Evolutionary conservation across 2,888 invertebrate species (phyloP), one percentile per base, ranked within the genome.

Genomic region (Parnassius apollo): DNA sequence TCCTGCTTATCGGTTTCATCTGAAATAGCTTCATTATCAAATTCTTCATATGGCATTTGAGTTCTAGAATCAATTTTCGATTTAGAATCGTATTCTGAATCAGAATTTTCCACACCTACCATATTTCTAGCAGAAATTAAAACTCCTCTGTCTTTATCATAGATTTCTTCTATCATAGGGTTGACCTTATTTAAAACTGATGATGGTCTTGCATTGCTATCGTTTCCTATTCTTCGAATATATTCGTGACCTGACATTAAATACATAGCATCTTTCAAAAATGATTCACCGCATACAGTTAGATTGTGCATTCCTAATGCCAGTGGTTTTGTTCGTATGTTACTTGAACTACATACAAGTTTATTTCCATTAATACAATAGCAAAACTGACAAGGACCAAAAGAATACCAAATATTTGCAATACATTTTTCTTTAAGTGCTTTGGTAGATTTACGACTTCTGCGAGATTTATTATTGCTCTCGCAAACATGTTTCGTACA

Each of bases 311-410:
- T 67, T 2, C 84, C 84, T 2, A 88, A 53, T 50, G 71, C 67
- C 1, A 82, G 62, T 52, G 69, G 71, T 13, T 71, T 73, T 1
- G 66, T 13, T 48, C 71, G 67, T 42, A 69, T 69, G 12, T 50
- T 56, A 1, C 76, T 80, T 9, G 77, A 80, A 51, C 82, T 88
- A 59, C 89, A 89, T 2, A 85, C 68, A 2, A 89, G 72, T 72
- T 81, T 85, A 60, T 82, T 82, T 69, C 75, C 69, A 9, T 77
- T 75, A 1, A 80, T 62, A 50, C 89, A 89, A 65, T 73, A 86
- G 64, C 89, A 89, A 44, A 86, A 79, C 65, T 86, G 86, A 35
- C 89, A 89, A 1, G 83, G 80, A 0, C 78, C 80, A 54, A 85
- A 57, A 0, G 86, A 82, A 58, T 88, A 89, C 87, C 88, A 89